Evolutionary conservation across 2,888 invertebrate genomes (phyloP).

Genomic region (Caenorhabditis drosophilae): DNA sequence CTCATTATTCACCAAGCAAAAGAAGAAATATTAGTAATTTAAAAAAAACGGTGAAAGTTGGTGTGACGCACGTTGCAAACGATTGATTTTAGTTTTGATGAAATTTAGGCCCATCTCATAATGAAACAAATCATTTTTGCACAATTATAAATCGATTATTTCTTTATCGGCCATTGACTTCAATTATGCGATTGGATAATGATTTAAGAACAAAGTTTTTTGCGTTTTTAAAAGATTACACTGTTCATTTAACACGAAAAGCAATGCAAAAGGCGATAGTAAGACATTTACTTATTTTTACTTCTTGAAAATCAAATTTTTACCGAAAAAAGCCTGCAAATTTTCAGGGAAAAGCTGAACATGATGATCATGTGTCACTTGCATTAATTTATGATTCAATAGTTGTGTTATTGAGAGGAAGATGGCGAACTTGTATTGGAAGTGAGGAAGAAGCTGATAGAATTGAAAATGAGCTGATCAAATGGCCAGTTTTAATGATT

Average conservation of each 20-base stretch:
- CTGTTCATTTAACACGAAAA: constrained; percentile 42
- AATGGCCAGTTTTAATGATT: constrained; percentile 71
- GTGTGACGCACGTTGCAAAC: no score
- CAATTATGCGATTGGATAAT: constrained; percentile 71
- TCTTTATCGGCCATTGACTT: constrained; percentile 74
- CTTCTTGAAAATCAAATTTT: no score
- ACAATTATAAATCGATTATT: constrained; percentile 77
- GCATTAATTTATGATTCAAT: constrained; percentile 78
- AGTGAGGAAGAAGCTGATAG: constrained; percentile 21
- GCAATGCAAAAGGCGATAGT: constrained; percentile 52
- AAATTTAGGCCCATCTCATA: constrained; percentile 72
- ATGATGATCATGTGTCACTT: constrained; percentile 76
- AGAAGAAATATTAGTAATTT: no score
- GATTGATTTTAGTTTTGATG: not conserved
- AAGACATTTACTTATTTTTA: no score
- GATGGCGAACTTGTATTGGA: constrained; percentile 36
- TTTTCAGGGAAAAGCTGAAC: constrained; percentile 43
- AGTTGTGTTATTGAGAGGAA: constrained; percentile 73
- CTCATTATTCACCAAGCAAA: no score
- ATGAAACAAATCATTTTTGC: constrained; percentile 78
- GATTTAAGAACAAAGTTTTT: constrained; percentile 70
- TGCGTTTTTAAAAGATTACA: constrained; percentile 42
- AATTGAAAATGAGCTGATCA: constrained; percentile 40
- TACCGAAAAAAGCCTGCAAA: not conserved
- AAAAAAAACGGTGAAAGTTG: no score